Evolutionary conservation across 2,888 invertebrate species (phyloP).

Genomic region (Myopa tessellatipennis): DNA sequence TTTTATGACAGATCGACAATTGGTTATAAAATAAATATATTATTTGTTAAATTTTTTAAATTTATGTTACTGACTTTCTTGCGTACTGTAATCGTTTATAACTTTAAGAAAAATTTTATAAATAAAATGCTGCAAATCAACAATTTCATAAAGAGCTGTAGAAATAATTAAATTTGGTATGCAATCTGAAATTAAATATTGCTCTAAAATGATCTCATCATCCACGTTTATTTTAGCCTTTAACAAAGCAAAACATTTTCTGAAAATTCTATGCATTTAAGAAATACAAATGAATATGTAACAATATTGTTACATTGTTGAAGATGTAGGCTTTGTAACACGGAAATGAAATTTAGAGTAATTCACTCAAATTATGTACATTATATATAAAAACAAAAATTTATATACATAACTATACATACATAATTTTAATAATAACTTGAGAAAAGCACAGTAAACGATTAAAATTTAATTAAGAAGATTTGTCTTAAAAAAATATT

Average conservation of each 20-base stretch:
- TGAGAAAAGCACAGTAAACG: neutral
- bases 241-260: constrained; percentile 36
- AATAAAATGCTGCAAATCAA: constrained; percentile 9
- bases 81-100: neutral
- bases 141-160: constrained; percentile 5
- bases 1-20: constrained; percentile 48
- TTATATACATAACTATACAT: neutral
- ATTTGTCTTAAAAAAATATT: neutral
- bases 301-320: constrained; percentile 1
- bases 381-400: constrained; percentile 31
- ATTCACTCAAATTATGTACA: constrained; percentile 33
- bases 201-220: constrained; percentile 68
- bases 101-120: constrained; percentile 24
- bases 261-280: neutral
- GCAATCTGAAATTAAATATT: constrained; percentile 49
- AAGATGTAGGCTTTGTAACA: constrained; percentile 22
- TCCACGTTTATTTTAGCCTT: constrained; percentile 69
- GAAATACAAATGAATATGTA: constrained; percentile 24
- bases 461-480: neutral
- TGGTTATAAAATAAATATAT: constrained; percentile 3
- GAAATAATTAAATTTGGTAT: constrained; percentile 12
- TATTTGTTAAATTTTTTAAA: constrained; percentile 8
- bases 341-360: constrained; percentile 32
- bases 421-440: constrained; percentile 8
- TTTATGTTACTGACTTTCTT: constrained; percentile 58